phyloP scores from a whole-genome alignment of 2,113 vertebrate species.

The Notarius lentiginosus region DNA sequence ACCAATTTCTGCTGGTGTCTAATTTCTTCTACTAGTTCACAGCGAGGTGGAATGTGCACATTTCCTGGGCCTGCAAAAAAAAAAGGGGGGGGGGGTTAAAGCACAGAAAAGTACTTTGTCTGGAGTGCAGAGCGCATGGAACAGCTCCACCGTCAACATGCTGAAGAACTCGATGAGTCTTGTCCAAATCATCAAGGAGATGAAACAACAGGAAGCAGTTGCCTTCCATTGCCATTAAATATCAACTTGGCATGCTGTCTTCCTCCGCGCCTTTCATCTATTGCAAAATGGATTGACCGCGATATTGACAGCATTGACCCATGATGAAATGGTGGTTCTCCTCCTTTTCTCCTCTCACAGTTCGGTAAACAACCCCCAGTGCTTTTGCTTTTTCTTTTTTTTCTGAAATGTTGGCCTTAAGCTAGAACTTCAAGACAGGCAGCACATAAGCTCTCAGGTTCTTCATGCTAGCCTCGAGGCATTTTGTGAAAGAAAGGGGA shows the following conservation, averaged over 20 bases:
- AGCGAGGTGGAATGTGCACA: slow-evolving; percentile 25
- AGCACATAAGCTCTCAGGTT: neutral
- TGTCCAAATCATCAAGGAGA: slow-evolving; percentile 32
- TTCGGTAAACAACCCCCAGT: slow-evolving; percentile 12
- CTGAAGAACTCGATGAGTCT: slow-evolving; percentile 60
- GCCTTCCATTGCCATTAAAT: slow-evolving; percentile 46
- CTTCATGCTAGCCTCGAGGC: slow-evolving; percentile 39
- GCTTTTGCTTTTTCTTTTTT: neutral
- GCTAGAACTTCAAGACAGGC: slow-evolving; percentile 24
- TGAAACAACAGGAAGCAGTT: slow-evolving; percentile 14
- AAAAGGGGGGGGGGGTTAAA: neutral
- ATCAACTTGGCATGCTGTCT: slow-evolving; percentile 58
- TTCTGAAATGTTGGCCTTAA: neutral
- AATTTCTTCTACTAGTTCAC: neutral
- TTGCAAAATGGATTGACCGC: slow-evolving; percentile 28
- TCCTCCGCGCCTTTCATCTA: slow-evolving; percentile 37
- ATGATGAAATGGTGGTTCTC: neutral
- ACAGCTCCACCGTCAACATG: slow-evolving; percentile 47
- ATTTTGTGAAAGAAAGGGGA: neutral
- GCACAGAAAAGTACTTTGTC: slow-evolving; percentile 39
- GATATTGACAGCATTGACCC: slow-evolving; percentile 28
- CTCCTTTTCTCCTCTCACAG: neutral
- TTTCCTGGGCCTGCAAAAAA: slow-evolving; percentile 31
- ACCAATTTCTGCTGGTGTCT: neutral
- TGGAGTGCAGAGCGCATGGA: slow-evolving; percentile 7